phyloP scores from a whole-genome alignment of 2,113 vertebrate genomes.

The Elgaria multicarinata region DNA sequence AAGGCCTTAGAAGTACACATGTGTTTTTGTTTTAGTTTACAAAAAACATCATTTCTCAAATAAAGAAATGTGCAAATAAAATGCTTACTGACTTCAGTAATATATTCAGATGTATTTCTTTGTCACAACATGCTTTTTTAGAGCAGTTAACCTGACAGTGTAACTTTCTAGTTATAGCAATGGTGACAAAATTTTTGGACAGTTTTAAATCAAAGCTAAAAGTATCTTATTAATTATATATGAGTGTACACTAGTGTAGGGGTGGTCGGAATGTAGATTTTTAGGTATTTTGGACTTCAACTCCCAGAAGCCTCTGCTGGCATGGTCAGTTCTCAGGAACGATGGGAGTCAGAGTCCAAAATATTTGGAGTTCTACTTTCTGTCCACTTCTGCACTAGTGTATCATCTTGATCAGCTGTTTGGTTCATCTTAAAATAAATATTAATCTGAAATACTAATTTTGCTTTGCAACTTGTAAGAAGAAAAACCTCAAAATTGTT shows the following conservation, averaged over 20 bases:
- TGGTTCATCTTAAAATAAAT: background rate
- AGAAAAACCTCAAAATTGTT: background rate
- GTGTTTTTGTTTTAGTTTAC: slow-evolving; percentile 27
- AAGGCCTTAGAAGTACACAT: slow-evolving; percentile 12
- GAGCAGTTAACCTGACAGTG: background rate
- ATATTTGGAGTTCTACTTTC: too few species aligned
- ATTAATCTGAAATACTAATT: background rate
- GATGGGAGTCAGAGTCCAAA: too few species aligned
- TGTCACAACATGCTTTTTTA: background rate
- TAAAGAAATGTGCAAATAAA: slow-evolving; percentile 14
- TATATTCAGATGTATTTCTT: background rate
- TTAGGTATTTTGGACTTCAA: too few species aligned
- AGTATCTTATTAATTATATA: background rate
- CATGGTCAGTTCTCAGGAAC: too few species aligned
- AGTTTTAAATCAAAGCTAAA: background rate
- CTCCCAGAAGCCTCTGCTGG: too few species aligned
- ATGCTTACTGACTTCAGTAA: background rate
- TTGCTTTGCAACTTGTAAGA: background rate
- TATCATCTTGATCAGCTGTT: too few species aligned
- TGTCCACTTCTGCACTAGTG: too few species aligned
- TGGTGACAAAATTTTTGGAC: background rate
- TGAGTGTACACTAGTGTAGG: background rate
- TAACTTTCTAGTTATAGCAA: background rate
- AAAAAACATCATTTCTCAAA: background rate
- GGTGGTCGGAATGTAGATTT: too few species aligned